These are phyloP conservation scores for Scaptomyza polygonia DNA, from an alignment of 2,888 invertebrate species.

Conservation along the genomic window DNA sequence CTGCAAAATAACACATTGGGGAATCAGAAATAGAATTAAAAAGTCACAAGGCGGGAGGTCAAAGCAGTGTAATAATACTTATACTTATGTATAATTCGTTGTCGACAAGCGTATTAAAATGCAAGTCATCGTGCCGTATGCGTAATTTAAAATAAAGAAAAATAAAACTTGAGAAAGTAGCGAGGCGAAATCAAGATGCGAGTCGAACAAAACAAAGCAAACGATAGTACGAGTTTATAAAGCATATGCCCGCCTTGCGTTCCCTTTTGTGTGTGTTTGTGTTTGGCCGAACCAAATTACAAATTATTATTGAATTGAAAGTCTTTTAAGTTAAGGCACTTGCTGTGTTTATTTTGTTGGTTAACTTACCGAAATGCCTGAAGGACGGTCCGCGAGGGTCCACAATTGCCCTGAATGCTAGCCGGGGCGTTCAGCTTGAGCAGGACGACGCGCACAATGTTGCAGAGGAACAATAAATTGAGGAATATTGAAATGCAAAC, in stretches of 20 bases:
- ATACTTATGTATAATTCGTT: conserved; percentile 54
- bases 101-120: conserved; percentile 63
- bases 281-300: conserved; percentile 21
- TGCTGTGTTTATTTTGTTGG: neutral
- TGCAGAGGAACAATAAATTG: conserved; percentile 93
- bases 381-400: conserved; percentile 89
- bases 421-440: conserved; percentile 90
- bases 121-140: conserved; percentile 74
- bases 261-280: conserved; percentile 10
- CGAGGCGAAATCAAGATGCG: conserved; percentile 19
- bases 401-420: conserved; percentile 87
- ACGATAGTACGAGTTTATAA: conserved; percentile 51
- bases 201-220: conserved; percentile 32
- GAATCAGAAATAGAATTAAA: conserved; percentile 12
- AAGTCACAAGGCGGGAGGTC: neutral
- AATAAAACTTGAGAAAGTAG: conserved; percentile 53
- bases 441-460: conserved; percentile 94
- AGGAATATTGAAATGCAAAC: conserved; percentile 92
- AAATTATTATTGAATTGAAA: conserved; percentile 57
- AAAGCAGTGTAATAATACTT: conserved; percentile 45
- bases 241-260: conserved; percentile 63
- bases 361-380: conserved; percentile 89
- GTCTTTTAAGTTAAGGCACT: conserved; percentile 28
- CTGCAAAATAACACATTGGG: conserved; percentile 82
- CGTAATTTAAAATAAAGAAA: conserved; percentile 70